Conservation (phyloP, 2,888 invertebrate species). For the Andrena camellia region DNA sequence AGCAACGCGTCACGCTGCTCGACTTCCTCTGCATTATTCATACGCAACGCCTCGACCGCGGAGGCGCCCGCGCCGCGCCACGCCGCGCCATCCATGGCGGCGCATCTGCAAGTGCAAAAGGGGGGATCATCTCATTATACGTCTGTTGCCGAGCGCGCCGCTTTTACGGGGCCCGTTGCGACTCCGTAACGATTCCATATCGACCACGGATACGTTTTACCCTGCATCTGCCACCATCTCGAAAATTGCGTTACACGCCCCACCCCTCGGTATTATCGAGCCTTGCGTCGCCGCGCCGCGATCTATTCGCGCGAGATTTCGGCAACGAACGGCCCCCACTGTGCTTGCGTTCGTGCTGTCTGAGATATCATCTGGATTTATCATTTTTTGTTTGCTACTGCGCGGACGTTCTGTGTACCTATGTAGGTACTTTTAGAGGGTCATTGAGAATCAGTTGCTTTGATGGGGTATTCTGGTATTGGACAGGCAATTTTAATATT, state of each 20-base stretch:
- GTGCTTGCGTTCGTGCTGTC: no score
- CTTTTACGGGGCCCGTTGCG: constrained; percentile 33
- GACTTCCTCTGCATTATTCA: constrained; percentile 75
- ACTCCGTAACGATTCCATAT: constrained; percentile 28
- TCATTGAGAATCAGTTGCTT: no score
- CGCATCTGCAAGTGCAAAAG: constrained; percentile 72
- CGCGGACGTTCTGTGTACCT: no score
- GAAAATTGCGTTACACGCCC: neutral
- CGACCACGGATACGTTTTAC: constrained; percentile 1
- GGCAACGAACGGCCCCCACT: no score
- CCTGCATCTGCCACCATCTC: neutral
- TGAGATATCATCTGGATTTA: no score
- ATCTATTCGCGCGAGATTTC: no score
- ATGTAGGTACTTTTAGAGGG: no score
- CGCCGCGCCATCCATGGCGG: neutral
- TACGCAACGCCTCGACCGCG: constrained; percentile 62
- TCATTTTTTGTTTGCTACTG: no score
- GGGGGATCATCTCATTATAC: constrained; percentile 74
- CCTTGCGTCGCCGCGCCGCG: no score
- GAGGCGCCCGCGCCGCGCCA: constrained; percentile 18
- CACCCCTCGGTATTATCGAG: no score
- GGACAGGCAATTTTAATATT: no score
- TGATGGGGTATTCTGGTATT: no score
- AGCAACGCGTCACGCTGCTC: constrained; percentile 57
- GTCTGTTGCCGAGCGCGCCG: constrained; percentile 34